These are phyloP conservation scores for Drosophila baimaii DNA, from an alignment of 1,140 invertebrate genomes.

Conservation along the genomic window DNA sequence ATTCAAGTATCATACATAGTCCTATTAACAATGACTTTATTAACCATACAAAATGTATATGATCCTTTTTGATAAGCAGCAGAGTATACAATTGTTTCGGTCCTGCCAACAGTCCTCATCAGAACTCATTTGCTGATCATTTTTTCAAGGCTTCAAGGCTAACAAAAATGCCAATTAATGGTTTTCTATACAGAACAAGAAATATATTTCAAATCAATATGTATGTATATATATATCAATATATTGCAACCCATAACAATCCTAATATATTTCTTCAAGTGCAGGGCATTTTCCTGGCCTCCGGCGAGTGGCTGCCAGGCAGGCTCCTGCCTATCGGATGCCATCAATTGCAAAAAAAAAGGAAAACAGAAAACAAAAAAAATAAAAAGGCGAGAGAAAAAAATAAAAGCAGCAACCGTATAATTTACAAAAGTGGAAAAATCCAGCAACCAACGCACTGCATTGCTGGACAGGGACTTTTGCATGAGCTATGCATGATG, in stretches of 20 bases:
- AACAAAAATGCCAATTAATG: no score
- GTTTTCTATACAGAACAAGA: not conserved
- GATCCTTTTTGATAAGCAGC: no score
- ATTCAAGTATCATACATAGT: no score
- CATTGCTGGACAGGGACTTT: conserved; percentile 54
- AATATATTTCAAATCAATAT: not conserved
- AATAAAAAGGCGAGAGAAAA: conserved; percentile 49
- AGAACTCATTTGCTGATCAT: no score
- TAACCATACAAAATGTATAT: no score
- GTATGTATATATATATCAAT: not conserved
- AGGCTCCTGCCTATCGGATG: conserved; percentile 76
- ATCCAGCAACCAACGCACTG: conserved; percentile 56
- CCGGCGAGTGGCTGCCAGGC: conserved; percentile 39
- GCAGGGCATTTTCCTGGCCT: conserved; percentile 45
- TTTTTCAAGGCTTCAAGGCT: no score
- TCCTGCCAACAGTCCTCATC: no score
- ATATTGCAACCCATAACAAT: rapidly evolving
- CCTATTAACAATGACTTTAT: no score
- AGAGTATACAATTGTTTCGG: no score
- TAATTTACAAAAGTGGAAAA: conserved; percentile 82
- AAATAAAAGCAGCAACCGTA: conserved; percentile 66
- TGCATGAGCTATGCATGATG: conserved; percentile 17
- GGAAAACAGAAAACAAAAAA: conserved; percentile 35
- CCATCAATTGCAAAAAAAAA: conserved; percentile 77
- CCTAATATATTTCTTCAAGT: not conserved